phyloP scores from a whole-genome alignment of 2,113 vertebrate genomes.

The Otis tarda region DNA sequence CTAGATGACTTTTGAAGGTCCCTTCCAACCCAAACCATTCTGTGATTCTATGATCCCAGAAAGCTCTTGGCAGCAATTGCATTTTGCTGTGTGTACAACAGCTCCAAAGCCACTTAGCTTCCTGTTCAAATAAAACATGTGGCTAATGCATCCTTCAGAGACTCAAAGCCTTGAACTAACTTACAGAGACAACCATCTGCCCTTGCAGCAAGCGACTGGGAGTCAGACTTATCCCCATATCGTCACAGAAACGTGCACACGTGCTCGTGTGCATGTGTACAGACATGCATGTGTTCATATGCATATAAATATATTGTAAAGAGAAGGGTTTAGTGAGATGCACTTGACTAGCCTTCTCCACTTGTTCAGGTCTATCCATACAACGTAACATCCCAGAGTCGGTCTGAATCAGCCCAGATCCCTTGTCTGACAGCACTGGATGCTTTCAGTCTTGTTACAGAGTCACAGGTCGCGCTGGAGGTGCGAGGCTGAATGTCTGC shows the following conservation, averaged over 20 bases:
- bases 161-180: not conserved
- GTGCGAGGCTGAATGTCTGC: not conserved
- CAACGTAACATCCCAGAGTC: not conserved
- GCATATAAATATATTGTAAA: not conserved
- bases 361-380: not conserved
- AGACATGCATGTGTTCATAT: not conserved
- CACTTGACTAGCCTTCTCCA: not conserved
- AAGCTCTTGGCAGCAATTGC: not conserved
- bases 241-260: fast-evolving
- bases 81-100: not conserved
- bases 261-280: not conserved
- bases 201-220: not conserved
- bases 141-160: not conserved
- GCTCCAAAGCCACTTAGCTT: not conserved
- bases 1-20: too few relatives aligned
- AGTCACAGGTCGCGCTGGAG: not conserved
- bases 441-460: not conserved
- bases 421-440: not conserved
- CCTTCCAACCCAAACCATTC: too few relatives aligned
- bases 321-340: not conserved
- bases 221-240: not conserved
- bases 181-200: not conserved
- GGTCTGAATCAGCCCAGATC: not conserved
- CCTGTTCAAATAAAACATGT: not conserved
- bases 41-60: not conserved